Percentiles rank a stretch among this genome's conserved stretches.
These are phyloP conservation scores for Oscarella lobularis DNA, from an alignment of 37 sponge, comb jelly and placozoan genomes.

Conservation along the genomic window DNA sequence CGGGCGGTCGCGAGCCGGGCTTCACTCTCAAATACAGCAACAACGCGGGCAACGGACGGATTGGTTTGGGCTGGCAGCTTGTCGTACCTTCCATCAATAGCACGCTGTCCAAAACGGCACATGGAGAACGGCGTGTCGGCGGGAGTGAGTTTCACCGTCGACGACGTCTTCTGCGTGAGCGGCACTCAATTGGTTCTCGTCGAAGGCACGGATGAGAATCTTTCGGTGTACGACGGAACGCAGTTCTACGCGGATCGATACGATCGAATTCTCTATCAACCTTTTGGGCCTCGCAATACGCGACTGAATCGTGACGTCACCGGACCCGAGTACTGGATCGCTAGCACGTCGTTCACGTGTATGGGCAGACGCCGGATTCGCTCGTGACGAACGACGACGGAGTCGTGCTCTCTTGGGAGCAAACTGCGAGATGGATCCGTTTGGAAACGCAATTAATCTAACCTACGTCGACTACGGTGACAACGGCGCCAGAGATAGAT, in stretches of 20 bases:
- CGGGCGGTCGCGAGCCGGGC: not conserved
- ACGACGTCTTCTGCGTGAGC: not conserved
- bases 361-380: too few relatives aligned
- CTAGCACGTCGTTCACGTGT: too few relatives aligned
- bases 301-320: too few relatives aligned
- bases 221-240: not conserved
- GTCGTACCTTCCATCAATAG: not conserved
- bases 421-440: not conserved
- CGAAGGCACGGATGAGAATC: not conserved
- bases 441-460: not conserved
- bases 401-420: too few relatives aligned
- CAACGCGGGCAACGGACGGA: not conserved
- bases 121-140: not conserved
- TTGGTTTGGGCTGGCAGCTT: not conserved
- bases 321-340: too few relatives aligned
- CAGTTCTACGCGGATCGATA: not conserved
- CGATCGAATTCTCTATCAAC: not conserved
- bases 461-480: not conserved
- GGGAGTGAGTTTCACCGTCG: not conserved
- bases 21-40: not conserved
- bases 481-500: not conserved
- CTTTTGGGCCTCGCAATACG: not conserved
- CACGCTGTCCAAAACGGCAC: not conserved
- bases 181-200: not conserved
- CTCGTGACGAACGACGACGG: too few relatives aligned